These are phyloP conservation scores for Pyrocephalus nanus DNA, from an alignment of 2,797 vertebrate genomes.

Conservation along the genomic window DNA sequence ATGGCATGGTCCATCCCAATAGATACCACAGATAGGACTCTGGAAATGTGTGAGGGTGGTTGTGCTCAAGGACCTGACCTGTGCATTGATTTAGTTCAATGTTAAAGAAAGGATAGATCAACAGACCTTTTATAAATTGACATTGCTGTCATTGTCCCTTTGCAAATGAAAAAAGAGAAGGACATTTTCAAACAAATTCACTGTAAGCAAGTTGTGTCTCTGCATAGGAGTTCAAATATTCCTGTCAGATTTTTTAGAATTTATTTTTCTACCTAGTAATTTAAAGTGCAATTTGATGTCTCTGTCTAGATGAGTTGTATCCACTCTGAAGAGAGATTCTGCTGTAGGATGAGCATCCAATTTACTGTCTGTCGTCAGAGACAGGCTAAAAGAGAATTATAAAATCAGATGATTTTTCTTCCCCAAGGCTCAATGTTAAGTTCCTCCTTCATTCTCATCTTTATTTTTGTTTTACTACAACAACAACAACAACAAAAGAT, in stretches of 20 bases:
- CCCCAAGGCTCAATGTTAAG: neutral
- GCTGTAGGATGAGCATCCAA: neutral
- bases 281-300: neutral
- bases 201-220: neutral
- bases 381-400: conserved; percentile 3
- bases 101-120: neutral
- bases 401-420: neutral
- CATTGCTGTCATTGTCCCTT: neutral
- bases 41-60: neutral
- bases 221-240: neutral
- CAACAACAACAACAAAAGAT: neutral
- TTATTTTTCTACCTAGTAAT: neutral
- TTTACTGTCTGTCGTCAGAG: conserved; percentile 20
- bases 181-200: neutral
- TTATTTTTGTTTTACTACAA: neutral
- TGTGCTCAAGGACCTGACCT: neutral
- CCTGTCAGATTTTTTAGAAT: neutral
- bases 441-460: neutral
- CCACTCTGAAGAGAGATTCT: neutral
- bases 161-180: neutral
- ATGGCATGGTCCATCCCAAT: neutral
- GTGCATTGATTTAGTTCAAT: neutral
- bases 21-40: rapidly evolving
- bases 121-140: neutral
- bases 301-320: neutral